Percentiles rank a stretch among this genome's conserved stretches.
Evolutionary conservation across 2,797 vertebrate genomes (phyloP).

Genomic region (Ctenopoma kingsleyae): DNA sequence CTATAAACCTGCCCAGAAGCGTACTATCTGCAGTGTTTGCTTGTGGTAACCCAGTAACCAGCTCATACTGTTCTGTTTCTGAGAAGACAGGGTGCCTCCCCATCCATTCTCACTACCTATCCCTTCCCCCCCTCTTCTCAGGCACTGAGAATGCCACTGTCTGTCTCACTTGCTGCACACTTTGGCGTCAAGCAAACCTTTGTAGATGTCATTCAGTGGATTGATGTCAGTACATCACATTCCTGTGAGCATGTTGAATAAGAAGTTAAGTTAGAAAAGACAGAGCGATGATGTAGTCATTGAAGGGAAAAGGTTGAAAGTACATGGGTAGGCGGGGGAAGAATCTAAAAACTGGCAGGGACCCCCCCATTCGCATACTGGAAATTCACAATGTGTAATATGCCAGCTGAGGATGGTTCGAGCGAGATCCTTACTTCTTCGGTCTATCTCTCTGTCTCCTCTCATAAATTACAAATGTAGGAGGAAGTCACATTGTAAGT

Average conservation of each 20-base stretch:
- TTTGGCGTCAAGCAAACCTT: constrained; percentile 13
- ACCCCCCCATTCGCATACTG: constrained; percentile 57
- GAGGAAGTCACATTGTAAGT: constrained; percentile 21
- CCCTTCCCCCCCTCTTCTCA: background rate
- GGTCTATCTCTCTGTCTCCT: constrained; percentile 23
- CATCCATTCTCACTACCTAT: constrained; percentile 31
- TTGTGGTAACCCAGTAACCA: constrained; percentile 55
- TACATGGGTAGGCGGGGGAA: constrained; percentile 76
- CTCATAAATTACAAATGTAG: constrained; percentile 7
- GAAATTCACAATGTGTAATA: constrained; percentile 71
- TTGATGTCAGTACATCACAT: constrained; percentile 13
- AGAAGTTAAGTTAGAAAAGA: constrained; percentile 35
- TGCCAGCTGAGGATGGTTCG: constrained; percentile 34
- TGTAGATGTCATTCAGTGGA: constrained; percentile 4
- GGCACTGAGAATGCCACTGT: background rate
- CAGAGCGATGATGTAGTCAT: constrained; percentile 13
- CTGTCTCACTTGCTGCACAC: background rate
- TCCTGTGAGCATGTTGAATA: constrained; percentile 32
- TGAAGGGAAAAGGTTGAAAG: constrained; percentile 64
- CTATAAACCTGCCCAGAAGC: constrained; percentile 30
- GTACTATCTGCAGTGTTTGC: constrained; percentile 17
- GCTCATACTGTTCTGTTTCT: constrained; percentile 62
- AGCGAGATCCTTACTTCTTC: constrained; percentile 6
- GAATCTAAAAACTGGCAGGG: constrained; percentile 48
- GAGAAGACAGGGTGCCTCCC: constrained; percentile 70